Conservation (phyloP, 2,888 invertebrate species). For the Tricholauxania praeusta region DNA sequence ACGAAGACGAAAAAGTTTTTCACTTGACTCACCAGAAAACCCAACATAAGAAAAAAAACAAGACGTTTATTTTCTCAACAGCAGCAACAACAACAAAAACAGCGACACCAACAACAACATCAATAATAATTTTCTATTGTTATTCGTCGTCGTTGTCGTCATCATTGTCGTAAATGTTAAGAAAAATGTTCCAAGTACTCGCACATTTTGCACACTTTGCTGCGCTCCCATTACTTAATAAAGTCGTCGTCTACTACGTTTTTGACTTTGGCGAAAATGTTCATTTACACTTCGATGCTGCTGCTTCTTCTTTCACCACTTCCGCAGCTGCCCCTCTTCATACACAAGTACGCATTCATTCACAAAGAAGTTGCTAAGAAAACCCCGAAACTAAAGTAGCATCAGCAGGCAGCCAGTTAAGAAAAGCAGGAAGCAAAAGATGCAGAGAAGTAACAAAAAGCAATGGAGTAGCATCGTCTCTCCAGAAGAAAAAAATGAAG, state of each 20-base stretch:
- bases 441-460: conserved; percentile 2
- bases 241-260: conserved; percentile 53
- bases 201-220: conserved; percentile 41
- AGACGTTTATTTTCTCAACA: not conserved
- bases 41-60: not conserved
- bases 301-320: conserved; percentile 3
- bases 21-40: not conserved
- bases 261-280: conserved; percentile 3
- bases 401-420: not conserved
- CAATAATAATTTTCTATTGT: conserved; percentile 21
- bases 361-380: not conserved
- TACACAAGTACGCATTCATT: not conserved
- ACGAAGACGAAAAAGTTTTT: not conserved
- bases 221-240: conserved; percentile 59
- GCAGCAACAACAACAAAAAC: conserved; percentile 34
- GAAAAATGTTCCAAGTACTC: too few species aligned
- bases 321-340: conserved; percentile 1
- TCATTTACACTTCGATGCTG: conserved; percentile 5
- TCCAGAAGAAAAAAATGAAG: conserved; percentile 4
- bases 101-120: conserved; percentile 18
- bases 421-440: conserved; percentile 3
- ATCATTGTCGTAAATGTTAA: not conserved
- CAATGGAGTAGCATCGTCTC: not conserved
- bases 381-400: not conserved
- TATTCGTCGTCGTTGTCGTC: not conserved